Conservation (phyloP, 2,888 invertebrate species). For the Mythimna impura region DNA sequence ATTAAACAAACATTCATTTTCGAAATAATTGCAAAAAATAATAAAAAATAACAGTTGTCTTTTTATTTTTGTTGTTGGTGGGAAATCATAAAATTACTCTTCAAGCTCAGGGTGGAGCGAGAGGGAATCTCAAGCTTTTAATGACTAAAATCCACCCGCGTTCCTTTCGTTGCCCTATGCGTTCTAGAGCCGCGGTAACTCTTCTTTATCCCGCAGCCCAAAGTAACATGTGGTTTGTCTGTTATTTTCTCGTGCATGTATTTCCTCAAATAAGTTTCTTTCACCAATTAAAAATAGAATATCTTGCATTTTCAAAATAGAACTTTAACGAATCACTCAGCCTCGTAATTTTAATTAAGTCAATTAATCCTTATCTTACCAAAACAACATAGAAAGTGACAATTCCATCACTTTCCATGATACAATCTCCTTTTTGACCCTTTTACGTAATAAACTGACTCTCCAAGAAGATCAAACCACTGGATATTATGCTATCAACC, state of each 20-base stretch:
- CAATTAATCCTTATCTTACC: conserved; percentile 13
- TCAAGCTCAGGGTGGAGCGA: too few species aligned
- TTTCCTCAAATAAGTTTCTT: not conserved
- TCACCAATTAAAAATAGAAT: too few species aligned
- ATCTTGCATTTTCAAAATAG: not conserved
- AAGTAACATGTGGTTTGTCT: not conserved
- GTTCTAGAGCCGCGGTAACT: too few species aligned
- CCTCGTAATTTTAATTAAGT: conserved; percentile 11
- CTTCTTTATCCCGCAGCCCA: too few species aligned
- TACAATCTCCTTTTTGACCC: conserved; percentile 41
- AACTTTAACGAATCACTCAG: not conserved
- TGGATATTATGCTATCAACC: conserved; percentile 34
- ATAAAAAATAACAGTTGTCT: too few species aligned
- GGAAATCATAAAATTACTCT: not conserved
- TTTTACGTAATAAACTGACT: conserved; percentile 51
- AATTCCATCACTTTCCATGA: conserved; percentile 40
- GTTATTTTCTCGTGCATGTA: not conserved
- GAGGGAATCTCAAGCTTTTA: too few species aligned
- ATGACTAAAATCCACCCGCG: too few species aligned
- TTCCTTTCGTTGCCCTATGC: too few species aligned
- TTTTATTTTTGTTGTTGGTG: too few species aligned
- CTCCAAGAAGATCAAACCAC: conserved; percentile 41
- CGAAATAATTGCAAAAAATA: too few species aligned
- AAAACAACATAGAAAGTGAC: conserved; percentile 52
- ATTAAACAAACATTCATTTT: not conserved